phyloP scores from a whole-genome alignment of 2,113 vertebrate genomes.

The Eolophus roseicapilla region DNA sequence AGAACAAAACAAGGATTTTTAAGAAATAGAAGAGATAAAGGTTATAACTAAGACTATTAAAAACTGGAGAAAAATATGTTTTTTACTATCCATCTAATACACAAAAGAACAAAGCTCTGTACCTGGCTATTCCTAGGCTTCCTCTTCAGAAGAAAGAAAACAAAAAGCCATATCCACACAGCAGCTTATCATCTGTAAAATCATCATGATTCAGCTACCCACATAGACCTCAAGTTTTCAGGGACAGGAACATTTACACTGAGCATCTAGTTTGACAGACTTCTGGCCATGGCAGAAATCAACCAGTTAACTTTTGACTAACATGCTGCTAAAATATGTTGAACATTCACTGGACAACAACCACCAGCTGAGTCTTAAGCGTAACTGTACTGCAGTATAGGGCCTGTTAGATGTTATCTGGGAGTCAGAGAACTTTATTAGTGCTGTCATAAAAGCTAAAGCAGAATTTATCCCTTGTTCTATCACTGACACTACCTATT shows the following conservation, averaged over 20 bases:
- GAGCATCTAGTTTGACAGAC: background rate
- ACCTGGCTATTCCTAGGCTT: background rate
- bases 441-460: constrained; percentile 55
- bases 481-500: constrained; percentile 15
- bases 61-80: background rate
- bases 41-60: background rate
- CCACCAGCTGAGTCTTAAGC: background rate
- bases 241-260: background rate
- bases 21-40: background rate
- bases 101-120: background rate
- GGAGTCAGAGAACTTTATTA: constrained; percentile 58
- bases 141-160: background rate
- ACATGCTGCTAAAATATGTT: background rate
- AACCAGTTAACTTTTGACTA: background rate
- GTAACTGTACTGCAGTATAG: background rate
- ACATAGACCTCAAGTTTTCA: background rate
- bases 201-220: background rate
- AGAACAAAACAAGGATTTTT: background rate
- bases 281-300: background rate
- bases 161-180: background rate
- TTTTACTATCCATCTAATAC: background rate
- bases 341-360: constrained; percentile 20
- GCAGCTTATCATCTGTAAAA: background rate
- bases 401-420: background rate
- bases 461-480: constrained; percentile 53